These are phyloP conservation scores for Pangasius sanitwongsei DNA, from an alignment of 2,797 vertebrate species.

Conservation along the genomic window DNA sequence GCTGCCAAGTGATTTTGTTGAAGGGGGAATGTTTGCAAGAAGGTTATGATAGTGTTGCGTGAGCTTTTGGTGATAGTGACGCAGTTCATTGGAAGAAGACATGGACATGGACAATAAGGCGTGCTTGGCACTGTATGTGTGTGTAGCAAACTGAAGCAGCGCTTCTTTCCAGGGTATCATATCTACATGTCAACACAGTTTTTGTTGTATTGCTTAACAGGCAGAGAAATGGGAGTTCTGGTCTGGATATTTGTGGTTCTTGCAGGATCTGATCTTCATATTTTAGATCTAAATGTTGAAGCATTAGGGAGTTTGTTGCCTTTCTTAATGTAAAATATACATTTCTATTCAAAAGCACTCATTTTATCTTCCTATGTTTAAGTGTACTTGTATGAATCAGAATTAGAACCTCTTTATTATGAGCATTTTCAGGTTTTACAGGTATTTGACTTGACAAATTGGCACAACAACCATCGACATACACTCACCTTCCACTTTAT, in stretches of 20 bases:
- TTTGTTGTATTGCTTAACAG: slow-evolving; percentile 43
- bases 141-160: neutral
- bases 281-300: slow-evolving; percentile 12
- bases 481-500: neutral
- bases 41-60: slow-evolving; percentile 45
- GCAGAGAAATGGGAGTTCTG: slow-evolving; percentile 31
- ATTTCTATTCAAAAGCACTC: neutral
- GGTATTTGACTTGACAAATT: neutral
- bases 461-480: neutral
- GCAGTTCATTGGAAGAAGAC: slow-evolving; percentile 59
- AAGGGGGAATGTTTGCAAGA: slow-evolving; percentile 33
- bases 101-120: slow-evolving; percentile 41
- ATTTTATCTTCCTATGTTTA: neutral
- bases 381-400: neutral
- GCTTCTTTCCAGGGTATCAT: slow-evolving; percentile 28
- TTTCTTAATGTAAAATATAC: neutral
- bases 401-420: neutral
- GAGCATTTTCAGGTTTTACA: neutral
- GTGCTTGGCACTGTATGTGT: slow-evolving; percentile 20
- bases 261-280: slow-evolving; percentile 21
- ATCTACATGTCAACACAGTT: slow-evolving; percentile 42
- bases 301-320: neutral
- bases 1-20: slow-evolving; percentile 55
- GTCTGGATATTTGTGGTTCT: neutral
- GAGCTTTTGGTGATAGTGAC: slow-evolving; percentile 59